Conservation (phyloP, 2,888 invertebrate genomes). For the Belgica antarctica region DNA sequence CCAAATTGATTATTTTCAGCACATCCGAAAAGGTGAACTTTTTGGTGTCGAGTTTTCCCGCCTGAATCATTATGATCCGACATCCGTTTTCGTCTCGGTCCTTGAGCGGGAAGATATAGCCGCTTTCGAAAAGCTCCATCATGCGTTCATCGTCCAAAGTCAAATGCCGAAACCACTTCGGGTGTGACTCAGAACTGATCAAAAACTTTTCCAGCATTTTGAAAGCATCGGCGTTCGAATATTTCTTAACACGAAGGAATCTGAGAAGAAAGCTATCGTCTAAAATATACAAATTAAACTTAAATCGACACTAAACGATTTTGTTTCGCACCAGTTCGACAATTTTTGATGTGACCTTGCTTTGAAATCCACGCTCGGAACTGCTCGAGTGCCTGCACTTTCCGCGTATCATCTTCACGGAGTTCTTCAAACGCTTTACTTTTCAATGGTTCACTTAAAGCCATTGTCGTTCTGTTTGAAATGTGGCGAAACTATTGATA, state of each 20-base stretch:
- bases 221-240: constrained; percentile 18
- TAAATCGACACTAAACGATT: neutral
- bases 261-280: constrained; percentile 35
- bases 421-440: constrained; percentile 66
- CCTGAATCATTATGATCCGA: constrained; percentile 22
- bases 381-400: constrained; percentile 67
- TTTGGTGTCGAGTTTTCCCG: constrained; percentile 13
- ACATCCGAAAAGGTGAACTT: constrained; percentile 29
- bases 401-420: constrained; percentile 67
- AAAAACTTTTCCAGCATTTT: constrained; percentile 37
- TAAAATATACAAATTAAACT: constrained; percentile 19
- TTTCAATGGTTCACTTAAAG: constrained; percentile 58
- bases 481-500: too few species aligned
- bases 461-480: constrained; percentile 49
- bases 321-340: constrained; percentile 66
- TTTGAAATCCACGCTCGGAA: constrained; percentile 73
- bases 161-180: constrained; percentile 28
- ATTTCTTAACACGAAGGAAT: constrained; percentile 35
- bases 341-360: constrained; percentile 70
- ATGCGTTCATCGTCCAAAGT: constrained; percentile 2
- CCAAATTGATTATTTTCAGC: constrained; percentile 21
- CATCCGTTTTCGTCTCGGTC: constrained; percentile 40
- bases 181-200: neutral
- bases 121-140: constrained; percentile 8
- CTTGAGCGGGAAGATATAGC: constrained; percentile 34